Evolutionary conservation across 2,888 invertebrate genomes (phyloP).

Genomic region (Pecten maximus): DNA sequence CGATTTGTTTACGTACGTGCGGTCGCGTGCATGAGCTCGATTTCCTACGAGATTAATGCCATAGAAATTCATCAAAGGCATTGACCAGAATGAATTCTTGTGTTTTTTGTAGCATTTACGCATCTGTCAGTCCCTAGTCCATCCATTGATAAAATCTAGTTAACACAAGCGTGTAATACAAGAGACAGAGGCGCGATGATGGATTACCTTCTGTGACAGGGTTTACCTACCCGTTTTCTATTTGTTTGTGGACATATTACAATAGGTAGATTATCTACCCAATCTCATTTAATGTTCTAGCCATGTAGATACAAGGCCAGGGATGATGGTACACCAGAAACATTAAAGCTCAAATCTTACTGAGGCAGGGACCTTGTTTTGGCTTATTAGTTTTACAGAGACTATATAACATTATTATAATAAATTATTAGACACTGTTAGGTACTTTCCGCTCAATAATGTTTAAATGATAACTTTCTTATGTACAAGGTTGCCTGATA

Average conservation of each 20-base stretch:
- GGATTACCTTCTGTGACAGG: neutral
- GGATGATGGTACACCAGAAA: too few relatives aligned
- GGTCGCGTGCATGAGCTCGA: constrained; percentile 35
- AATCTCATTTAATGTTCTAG: too few relatives aligned
- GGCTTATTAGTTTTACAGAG: too few relatives aligned
- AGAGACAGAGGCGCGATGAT: neutral
- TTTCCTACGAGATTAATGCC: constrained; percentile 38
- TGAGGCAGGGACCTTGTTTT: too few relatives aligned
- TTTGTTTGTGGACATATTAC: neutral
- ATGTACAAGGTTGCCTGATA: too few relatives aligned
- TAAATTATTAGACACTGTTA: too few relatives aligned
- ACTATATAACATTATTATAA: too few relatives aligned
- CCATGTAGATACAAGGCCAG: too few relatives aligned
- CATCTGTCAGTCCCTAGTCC: neutral
- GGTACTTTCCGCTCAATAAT: too few relatives aligned
- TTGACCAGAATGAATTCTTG: constrained; percentile 35
- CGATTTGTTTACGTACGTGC: constrained; percentile 36
- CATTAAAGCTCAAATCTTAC: too few relatives aligned
- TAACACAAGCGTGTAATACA: neutral
- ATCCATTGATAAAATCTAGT: neutral
- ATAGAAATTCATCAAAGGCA: constrained; percentile 31
- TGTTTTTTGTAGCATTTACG: constrained; percentile 34
- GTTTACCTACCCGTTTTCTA: neutral
- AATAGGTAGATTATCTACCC: neutral
- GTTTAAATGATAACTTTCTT: too few relatives aligned